A percentile compares a stretch with the other conserved stretches of the same genome.
Evolutionary conservation across 2,888 invertebrate species (phyloP).

Genomic region (Phlogophora meticulosa): DNA sequence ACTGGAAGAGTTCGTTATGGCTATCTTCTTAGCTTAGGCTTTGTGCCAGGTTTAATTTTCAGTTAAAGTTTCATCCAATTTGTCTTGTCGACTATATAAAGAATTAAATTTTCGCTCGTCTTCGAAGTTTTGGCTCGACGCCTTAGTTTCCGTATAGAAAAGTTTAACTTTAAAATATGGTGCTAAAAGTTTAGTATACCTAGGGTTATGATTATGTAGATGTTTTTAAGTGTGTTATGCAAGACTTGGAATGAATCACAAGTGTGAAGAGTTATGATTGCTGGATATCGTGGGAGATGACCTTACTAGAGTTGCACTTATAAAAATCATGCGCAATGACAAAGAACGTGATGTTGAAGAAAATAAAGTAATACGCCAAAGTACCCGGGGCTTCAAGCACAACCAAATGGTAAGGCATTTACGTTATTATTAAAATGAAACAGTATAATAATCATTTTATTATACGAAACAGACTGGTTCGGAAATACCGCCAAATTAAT

Average conservation of each 20-base stretch:
- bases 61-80: conserved; percentile 35
- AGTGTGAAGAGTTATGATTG: neutral
- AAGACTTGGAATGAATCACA: neutral
- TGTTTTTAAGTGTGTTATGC: neutral
- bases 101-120: conserved; percentile 12
- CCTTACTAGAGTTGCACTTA: too few relatives aligned
- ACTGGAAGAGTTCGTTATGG: conserved; percentile 6
- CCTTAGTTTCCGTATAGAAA: conserved; percentile 21
- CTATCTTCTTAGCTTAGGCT: conserved; percentile 27
- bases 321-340: neutral
- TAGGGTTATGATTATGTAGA: conserved; percentile 15
- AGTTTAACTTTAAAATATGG: conserved; percentile 46
- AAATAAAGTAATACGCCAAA: too few relatives aligned
- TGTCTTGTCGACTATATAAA: conserved; percentile 32
- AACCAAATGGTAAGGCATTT: neutral
- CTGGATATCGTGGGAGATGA: too few relatives aligned
- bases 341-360: neutral
- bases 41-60: conserved; percentile 49
- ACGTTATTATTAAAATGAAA: neutral
- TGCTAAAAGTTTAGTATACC: conserved; percentile 4
- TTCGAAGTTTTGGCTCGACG: conserved; percentile 42
- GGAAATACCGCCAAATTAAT: conserved; percentile 30
- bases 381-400: too few relatives aligned
- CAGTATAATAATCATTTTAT: conserved; percentile 10
- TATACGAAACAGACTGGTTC: conserved; percentile 10